Conservation (phyloP, 64 coral and sea anemone genomes). For the Cladopsammia gracilis region DNA sequence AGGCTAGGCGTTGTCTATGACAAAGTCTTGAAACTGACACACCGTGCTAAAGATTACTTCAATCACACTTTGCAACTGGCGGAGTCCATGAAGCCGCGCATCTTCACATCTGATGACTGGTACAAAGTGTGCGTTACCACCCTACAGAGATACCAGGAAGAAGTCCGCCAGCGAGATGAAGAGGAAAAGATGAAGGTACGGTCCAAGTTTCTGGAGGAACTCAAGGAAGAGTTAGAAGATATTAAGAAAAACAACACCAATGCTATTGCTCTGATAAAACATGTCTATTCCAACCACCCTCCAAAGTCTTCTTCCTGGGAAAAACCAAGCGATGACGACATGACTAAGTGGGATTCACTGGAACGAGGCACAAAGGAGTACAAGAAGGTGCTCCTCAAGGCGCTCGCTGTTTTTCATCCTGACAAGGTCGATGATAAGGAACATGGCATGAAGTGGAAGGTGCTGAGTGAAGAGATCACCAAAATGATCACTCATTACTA, state of each 20-base stretch:
- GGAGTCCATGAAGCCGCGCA: slow-evolving; percentile 84
- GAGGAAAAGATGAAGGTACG: slow-evolving; percentile 33
- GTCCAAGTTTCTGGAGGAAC: slow-evolving; percentile 32
- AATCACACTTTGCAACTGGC: slow-evolving; percentile 63
- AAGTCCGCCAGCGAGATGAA: slow-evolving; percentile 59
- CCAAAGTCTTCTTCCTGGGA: slow-evolving; percentile 12
- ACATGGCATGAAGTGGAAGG: slow-evolving; percentile 49
- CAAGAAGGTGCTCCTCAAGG: slow-evolving; percentile 28
- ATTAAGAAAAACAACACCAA: background rate
- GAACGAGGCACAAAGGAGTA: background rate
- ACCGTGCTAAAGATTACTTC: slow-evolving; percentile 74
- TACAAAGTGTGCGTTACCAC: slow-evolving; percentile 62
- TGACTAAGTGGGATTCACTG: slow-evolving; percentile 11
- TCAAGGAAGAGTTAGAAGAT: slow-evolving; percentile 18
- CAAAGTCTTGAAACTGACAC: slow-evolving; percentile 59
- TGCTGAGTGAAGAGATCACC: slow-evolving; percentile 45
- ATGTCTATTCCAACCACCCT: background rate
- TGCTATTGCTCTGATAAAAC: slow-evolving; percentile 16
- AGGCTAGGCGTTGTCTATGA: slow-evolving; percentile 74
- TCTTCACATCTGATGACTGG: slow-evolving; percentile 67
- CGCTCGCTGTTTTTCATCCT: slow-evolving; percentile 29
- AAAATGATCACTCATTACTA: slow-evolving; percentile 55
- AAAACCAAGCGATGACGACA: slow-evolving; percentile 19
- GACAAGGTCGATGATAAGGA: slow-evolving; percentile 47
- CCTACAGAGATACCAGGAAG: slow-evolving; percentile 64